These are phyloP conservation scores for Enteromius argenteus DNA, from an alignment of 2,797 vertebrate species.

Conservation along the genomic window DNA sequence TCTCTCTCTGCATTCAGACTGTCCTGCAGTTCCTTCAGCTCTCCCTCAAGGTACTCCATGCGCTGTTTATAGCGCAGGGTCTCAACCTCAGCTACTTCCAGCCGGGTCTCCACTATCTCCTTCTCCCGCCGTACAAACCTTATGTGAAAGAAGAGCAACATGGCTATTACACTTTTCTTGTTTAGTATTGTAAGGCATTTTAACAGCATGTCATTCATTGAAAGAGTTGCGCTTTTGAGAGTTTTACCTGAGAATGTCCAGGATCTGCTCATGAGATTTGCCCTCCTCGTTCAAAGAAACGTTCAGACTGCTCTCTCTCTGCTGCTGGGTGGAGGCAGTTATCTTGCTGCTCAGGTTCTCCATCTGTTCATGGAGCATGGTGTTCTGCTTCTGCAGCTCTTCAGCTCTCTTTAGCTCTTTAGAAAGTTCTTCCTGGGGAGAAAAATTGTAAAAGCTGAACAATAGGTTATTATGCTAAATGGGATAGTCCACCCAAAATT, in stretches of 20 bases:
- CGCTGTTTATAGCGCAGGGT: slow-evolving; percentile 89
- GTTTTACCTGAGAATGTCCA: slow-evolving; percentile 93
- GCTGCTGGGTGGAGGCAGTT: slow-evolving; percentile 82
- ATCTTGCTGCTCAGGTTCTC: slow-evolving; percentile 91
- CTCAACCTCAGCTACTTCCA: slow-evolving; percentile 93
- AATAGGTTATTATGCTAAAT: neutral
- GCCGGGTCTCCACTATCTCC: slow-evolving; percentile 93
- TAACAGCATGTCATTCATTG: neutral
- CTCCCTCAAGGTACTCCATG: slow-evolving; percentile 90
- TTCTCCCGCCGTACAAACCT: slow-evolving; percentile 98
- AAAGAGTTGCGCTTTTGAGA: neutral
- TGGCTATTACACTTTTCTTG: neutral
- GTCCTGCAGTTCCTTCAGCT: slow-evolving; percentile 90
- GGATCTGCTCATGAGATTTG: slow-evolving; percentile 94
- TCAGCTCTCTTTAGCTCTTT: slow-evolving; percentile 84
- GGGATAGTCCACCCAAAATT: neutral
- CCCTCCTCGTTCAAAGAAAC: slow-evolving; percentile 91
- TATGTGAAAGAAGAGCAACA: neutral
- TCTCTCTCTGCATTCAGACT: slow-evolving; percentile 88
- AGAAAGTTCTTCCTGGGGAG: slow-evolving; percentile 86
- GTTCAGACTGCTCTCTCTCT: slow-evolving; percentile 79
- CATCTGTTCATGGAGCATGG: slow-evolving; percentile 92
- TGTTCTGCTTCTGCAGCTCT: slow-evolving; percentile 92
- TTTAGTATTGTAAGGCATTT: neutral
- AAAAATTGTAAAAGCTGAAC: neutral